Conservation (phyloP, 2,113 vertebrate genomes). For the Xiphophorus couchianus region DNA sequence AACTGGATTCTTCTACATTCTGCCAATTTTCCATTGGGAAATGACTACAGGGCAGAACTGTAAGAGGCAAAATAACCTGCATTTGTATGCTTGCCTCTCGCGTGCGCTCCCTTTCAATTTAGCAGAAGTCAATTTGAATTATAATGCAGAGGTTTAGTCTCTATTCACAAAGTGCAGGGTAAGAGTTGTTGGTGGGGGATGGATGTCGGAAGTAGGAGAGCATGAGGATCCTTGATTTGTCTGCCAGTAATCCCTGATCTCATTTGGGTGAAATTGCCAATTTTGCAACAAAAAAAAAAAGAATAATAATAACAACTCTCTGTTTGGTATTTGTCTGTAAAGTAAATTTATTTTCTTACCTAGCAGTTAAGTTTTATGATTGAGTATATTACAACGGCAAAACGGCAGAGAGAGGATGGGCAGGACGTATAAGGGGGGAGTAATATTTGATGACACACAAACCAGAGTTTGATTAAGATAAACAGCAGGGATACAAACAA, state of each 20-base stretch:
- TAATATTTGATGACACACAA: not conserved
- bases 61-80: slow-evolving; percentile 54
- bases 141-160: slow-evolving; percentile 35
- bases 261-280: slow-evolving; percentile 38
- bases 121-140: slow-evolving; percentile 61
- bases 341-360: slow-evolving; percentile 25
- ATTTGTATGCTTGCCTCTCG: slow-evolving; percentile 43
- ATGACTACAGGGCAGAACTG: slow-evolving; percentile 39
- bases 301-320: not conserved
- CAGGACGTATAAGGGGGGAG: not conserved
- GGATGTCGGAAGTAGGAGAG: slow-evolving; percentile 2
- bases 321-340: slow-evolving; percentile 20
- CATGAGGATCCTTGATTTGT: slow-evolving; percentile 23
- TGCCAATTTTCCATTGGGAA: slow-evolving; percentile 16
- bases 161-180: slow-evolving; percentile 39
- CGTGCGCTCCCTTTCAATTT: slow-evolving; percentile 50
- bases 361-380: slow-evolving; percentile 16
- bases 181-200: slow-evolving; percentile 13
- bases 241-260: slow-evolving; percentile 43
- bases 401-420: not conserved
- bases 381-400: slow-evolving; percentile 36
- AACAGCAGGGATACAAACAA: not conserved
- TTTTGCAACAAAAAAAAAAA: slow-evolving; percentile 11
- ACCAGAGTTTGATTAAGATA: not conserved
- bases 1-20: slow-evolving; percentile 20